Evolutionary conservation across 2,113 vertebrate genomes (phyloP).

Genomic region (Peromyscus leucopus): DNA sequence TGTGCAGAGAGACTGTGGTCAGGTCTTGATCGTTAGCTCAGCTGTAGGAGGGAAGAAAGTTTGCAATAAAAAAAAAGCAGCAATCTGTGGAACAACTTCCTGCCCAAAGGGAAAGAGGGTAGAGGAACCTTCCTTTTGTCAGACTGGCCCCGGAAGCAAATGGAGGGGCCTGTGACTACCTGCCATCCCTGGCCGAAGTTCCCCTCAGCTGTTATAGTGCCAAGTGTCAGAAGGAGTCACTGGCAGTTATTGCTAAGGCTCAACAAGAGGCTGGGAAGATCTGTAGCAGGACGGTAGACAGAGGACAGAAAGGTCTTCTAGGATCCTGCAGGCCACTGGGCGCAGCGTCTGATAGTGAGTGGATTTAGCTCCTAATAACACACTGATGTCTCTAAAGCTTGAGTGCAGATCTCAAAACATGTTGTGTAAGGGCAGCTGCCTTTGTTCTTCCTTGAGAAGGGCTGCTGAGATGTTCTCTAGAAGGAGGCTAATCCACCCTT

Average conservation of each 20-base stretch:
- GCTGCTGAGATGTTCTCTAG: not conserved
- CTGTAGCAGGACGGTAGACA: rapidly evolving
- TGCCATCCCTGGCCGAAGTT: rapidly evolving
- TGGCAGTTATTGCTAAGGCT: rapidly evolving
- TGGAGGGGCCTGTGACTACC: not conserved
- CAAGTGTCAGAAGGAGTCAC: not conserved
- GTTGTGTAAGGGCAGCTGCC: rapidly evolving
- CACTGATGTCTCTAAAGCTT: not conserved
- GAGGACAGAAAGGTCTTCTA: not conserved
- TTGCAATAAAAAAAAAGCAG: not conserved
- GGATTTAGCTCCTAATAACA: not conserved
- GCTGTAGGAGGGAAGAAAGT: rapidly evolving
- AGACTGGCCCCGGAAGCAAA: not conserved
- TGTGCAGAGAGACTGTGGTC: rapidly evolving
- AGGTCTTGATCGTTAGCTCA: not conserved
- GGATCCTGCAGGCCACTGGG: not conserved
- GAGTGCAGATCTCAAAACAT: not conserved
- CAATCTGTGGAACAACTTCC: not conserved
- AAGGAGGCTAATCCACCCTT: not conserved
- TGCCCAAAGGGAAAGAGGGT: not conserved
- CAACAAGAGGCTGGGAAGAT: not conserved
- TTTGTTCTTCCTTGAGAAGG: not conserved
- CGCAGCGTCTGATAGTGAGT: not conserved
- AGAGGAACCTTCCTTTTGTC: not conserved
- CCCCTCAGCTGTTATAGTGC: not conserved